Conservation (phyloP, 2,797 vertebrate genomes). For the Sciurus carolinensis region DNA sequence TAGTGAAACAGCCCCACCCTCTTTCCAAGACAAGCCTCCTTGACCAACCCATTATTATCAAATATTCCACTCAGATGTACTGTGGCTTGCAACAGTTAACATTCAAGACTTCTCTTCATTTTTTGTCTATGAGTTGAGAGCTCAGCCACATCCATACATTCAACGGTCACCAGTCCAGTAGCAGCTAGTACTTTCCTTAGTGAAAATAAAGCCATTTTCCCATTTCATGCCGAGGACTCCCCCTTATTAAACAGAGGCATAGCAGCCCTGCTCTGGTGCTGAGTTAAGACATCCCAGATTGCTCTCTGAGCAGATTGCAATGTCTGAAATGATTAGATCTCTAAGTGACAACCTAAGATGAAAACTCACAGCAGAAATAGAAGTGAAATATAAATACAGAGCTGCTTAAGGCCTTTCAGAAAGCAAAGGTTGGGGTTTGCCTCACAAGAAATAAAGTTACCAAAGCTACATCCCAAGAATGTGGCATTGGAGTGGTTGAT, state of each 20-base stretch:
- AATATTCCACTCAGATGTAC: neutral
- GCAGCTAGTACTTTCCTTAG: neutral
- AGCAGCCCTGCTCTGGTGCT: neutral
- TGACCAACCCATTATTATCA: neutral
- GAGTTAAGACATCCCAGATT: constrained; percentile 46
- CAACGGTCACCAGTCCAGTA: neutral
- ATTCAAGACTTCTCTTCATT: neutral
- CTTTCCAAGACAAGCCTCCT: constrained; percentile 13
- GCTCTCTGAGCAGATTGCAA: constrained; percentile 60
- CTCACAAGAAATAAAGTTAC: constrained; percentile 42
- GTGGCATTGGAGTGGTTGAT: neutral
- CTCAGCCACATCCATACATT: neutral
- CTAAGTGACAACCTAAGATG: constrained; percentile 54
- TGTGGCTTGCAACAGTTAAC: neutral
- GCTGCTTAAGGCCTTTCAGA: neutral
- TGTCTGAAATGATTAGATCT: constrained; percentile 51
- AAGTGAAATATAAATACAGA: constrained; percentile 15
- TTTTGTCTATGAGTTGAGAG: neutral
- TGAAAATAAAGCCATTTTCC: constrained; percentile 59
- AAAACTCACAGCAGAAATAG: constrained; percentile 61
- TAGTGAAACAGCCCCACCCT: neutral
- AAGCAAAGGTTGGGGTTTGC: neutral
- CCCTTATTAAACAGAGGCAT: neutral
- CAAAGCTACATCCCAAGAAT: neutral
- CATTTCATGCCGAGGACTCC: neutral